phyloP scores from a whole-genome alignment of 1,140 invertebrate species.

The Cotesia vestalis region DNA sequence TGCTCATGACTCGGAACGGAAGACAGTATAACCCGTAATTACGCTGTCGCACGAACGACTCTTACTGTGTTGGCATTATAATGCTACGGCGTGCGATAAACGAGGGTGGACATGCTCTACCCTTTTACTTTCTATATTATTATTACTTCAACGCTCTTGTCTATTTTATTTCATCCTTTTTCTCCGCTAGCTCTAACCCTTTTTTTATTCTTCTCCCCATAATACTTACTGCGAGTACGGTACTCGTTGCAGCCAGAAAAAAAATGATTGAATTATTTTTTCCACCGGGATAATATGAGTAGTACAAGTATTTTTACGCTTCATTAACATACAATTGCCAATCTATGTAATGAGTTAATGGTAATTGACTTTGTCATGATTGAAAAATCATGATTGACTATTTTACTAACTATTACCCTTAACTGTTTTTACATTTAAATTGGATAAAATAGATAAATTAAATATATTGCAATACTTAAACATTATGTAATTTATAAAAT shows the following conservation, averaged over 20 bases:
- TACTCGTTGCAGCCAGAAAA: not conserved
- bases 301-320: no score
- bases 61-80: not conserved
- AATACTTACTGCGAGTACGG: not conserved
- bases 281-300: no score
- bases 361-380: no score
- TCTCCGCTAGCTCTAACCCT: not conserved
- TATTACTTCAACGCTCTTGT: slow-evolving; percentile 18
- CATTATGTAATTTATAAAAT: no score
- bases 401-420: no score
- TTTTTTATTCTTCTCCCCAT: not conserved
- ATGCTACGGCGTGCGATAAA: slow-evolving; percentile 3
- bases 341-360: no score
- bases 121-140: slow-evolving; percentile 25
- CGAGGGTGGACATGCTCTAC: slow-evolving; percentile 23
- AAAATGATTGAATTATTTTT: not conserved
- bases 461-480: no score
- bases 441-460: no score
- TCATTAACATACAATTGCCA: no score
- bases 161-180: slow-evolving; percentile 5
- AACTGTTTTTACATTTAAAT: no score
- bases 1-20: slow-evolving; percentile 17
- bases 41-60: slow-evolving; percentile 19
- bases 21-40: slow-evolving; percentile 18
- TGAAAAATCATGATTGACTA: no score